phyloP scores from a whole-genome alignment of 2,888 invertebrate genomes.

The Ligdia adustata region DNA sequence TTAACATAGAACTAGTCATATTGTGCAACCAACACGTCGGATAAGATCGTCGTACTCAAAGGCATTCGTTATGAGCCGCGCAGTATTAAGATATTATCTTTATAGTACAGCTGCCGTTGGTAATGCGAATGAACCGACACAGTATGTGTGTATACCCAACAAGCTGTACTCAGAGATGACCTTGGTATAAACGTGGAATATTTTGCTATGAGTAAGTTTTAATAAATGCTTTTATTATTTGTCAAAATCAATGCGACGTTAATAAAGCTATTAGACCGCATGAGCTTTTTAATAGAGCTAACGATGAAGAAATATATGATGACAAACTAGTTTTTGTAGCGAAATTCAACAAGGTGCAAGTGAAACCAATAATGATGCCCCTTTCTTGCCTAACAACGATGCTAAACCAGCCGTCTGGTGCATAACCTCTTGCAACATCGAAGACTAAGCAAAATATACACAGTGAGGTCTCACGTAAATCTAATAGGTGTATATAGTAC shows the following conservation, averaged over 20 bases:
- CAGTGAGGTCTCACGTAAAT: constrained; percentile 10
- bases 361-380: constrained; percentile 45
- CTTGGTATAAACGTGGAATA: constrained; percentile 46
- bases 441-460: constrained; percentile 27
- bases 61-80: constrained; percentile 48
- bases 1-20: constrained; percentile 28
- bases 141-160: constrained; percentile 29
- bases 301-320: too few relatives aligned
- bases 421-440: constrained; percentile 56
- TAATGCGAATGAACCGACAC: constrained; percentile 54
- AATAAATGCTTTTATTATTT: constrained; percentile 4
- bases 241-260: neutral
- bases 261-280: too few relatives aligned
- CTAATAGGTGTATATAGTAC: constrained; percentile 4
- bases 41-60: constrained; percentile 57
- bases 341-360: constrained; percentile 34
- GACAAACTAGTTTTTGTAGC: constrained; percentile 7
- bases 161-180: constrained; percentile 34
- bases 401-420: constrained; percentile 51
- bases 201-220: constrained; percentile 36
- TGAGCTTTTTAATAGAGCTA: too few relatives aligned
- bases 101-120: constrained; percentile 42
- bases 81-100: constrained; percentile 53
- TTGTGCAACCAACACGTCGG: constrained; percentile 37
- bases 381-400: constrained; percentile 41